These are phyloP conservation scores for Acanthochromis polyacanthus DNA, from an alignment of 2,113 vertebrate genomes.

Conservation along the genomic window DNA sequence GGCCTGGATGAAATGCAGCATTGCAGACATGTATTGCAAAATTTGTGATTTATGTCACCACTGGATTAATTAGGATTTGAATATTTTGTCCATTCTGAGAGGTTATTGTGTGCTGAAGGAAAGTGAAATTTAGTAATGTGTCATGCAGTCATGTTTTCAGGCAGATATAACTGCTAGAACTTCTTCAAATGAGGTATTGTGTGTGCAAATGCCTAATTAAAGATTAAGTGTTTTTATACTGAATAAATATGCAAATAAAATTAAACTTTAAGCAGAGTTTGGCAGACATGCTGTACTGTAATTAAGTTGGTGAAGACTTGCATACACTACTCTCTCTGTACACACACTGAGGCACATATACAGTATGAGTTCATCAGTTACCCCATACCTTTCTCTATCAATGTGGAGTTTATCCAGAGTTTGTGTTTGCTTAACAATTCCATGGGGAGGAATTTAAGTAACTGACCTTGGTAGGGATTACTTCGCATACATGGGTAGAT, in stretches of 20 bases:
- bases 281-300: too few species aligned
- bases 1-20: background rate
- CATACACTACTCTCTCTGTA: constrained; percentile 54
- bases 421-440: constrained; percentile 70
- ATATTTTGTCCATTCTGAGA: background rate
- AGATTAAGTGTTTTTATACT: too few species aligned
- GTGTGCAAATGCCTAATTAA: too few species aligned
- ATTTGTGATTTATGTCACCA: background rate
- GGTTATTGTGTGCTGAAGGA: background rate
- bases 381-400: constrained; percentile 49
- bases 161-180: background rate
- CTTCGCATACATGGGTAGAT: constrained; percentile 74
- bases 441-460: constrained; percentile 67
- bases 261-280: too few species aligned
- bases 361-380: constrained; percentile 45
- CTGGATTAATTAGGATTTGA: constrained; percentile 3
- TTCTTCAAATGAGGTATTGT: background rate
- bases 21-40: background rate
- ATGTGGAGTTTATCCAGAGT: constrained; percentile 72
- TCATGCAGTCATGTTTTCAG: too few species aligned
- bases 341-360: constrained; percentile 17
- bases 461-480: constrained; percentile 76
- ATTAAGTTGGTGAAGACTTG: constrained; percentile 25
- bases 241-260: too few species aligned
- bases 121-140: too few species aligned